Evolutionary conservation across 1,140 invertebrate species (phyloP), one percentile per base, ranked within the genome.

Genomic region (Rhopalosiphum padi): DNA sequence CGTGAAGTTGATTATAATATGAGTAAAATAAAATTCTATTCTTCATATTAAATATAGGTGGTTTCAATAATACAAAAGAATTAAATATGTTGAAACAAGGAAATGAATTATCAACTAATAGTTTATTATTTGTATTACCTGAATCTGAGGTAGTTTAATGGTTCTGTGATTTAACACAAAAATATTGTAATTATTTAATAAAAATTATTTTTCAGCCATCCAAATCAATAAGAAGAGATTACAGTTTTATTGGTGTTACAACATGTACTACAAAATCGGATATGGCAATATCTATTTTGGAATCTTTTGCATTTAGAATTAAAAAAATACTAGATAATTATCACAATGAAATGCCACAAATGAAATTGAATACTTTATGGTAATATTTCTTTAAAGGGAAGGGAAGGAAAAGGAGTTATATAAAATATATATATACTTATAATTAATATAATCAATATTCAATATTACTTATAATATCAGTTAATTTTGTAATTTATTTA

Each of bases 211-310:
- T 85, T 41, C 7, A 93, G 91, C 23, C 35, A 30, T 86, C 82
- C 1, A 93, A 93, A 41, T 41, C 77, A 51, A 43, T 21, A 41
- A 83, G 77, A n/a, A 53, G 98, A 2, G 97, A 97, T 3, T 96
- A 97, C 23, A 97, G 98, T 6, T 98, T 99, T 95, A 96, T 99
- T 68, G 98, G 98, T 1, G 95, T 99, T 93, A 98, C 97, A 94
- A 96, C 97, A 1, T 97, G 97, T 1, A 98, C 98, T 0, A 97
- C 95, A 5, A 97, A 97, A 94, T 96, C 96, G 35, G 98, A 99
- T 94, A 95, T 99, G 93, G 96, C 98, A 3, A 96, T 98, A 30
- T 97, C 98, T 0, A 96, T 99, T 51, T 95, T 99, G 5, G 98
- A 99, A 95, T 97, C 98, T 94, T 96, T 99, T 9, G 97, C 97